These are phyloP conservation scores for Cryptops parisi DNA, from an alignment of 2,888 invertebrate species.

Conservation along the genomic window DNA sequence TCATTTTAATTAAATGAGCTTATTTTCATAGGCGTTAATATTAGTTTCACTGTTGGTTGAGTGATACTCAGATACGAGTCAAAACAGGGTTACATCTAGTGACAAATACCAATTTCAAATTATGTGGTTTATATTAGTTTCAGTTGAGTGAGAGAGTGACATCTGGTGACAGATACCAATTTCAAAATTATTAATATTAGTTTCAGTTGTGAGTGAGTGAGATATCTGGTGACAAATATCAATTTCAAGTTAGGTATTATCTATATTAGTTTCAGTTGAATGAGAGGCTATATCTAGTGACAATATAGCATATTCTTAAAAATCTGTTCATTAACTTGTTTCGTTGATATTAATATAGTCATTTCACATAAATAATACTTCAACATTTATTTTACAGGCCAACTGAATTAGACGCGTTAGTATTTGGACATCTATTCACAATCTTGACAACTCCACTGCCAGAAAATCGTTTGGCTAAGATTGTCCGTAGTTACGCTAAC, in stretches of 20 bases:
- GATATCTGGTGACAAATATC: too few relatives aligned
- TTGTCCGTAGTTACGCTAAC: constrained; percentile 56
- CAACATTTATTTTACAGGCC: constrained; percentile 45
- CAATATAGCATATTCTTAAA: neutral
- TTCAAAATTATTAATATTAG: too few relatives aligned
- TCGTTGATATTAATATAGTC: neutral
- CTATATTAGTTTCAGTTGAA: neutral
- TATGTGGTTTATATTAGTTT: too few relatives aligned
- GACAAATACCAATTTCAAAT: too few relatives aligned
- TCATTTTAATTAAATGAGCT: too few relatives aligned
- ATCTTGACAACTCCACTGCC: constrained; percentile 81
- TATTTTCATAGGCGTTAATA: too few relatives aligned
- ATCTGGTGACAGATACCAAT: too few relatives aligned
- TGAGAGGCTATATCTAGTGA: neutral
- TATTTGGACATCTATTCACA: constrained; percentile 94
- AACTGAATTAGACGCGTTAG: constrained; percentile 87
- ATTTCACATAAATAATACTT: neutral
- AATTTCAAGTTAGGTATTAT: constrained; percentile 45
- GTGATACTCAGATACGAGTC: too few relatives aligned
- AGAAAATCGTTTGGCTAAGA: constrained; percentile 61
- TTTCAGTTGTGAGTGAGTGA: too few relatives aligned
- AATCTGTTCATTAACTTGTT: neutral
- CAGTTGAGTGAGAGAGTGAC: too few relatives aligned
- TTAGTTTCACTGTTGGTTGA: too few relatives aligned
- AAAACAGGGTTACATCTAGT: too few relatives aligned